These are phyloP conservation scores for Aphelenchoides fujianensis DNA, from an alignment of 1,140 invertebrate genomes.

Conservation along the genomic window DNA sequence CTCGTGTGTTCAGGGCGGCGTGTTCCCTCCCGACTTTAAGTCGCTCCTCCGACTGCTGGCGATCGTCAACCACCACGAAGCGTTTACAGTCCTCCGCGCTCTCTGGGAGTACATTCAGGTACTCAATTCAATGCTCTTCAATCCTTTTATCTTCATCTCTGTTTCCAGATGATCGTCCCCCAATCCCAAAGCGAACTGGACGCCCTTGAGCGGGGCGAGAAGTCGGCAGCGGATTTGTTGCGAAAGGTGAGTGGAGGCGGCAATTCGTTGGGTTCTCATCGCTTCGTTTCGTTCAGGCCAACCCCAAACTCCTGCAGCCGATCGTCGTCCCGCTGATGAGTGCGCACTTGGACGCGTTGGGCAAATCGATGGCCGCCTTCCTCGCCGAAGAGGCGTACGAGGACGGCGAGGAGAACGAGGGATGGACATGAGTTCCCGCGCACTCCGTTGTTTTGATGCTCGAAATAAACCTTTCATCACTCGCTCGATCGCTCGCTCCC, in stretches of 20 bases:
- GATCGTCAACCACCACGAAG: background rate
- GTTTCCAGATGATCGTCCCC: background rate
- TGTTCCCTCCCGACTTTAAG: background rate
- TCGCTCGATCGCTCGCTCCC: too few species aligned
- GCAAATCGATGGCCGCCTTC: background rate
- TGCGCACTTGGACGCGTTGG: background rate
- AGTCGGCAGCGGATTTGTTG: too few species aligned
- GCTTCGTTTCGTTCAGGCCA: too few species aligned
- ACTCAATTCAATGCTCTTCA: background rate
- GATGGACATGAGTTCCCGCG: too few species aligned
- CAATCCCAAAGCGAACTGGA: background rate
- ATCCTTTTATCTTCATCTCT: background rate
- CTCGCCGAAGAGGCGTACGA: background rate
- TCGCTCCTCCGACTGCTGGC: background rate
- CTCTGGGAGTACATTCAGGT: slow-evolving; percentile 15
- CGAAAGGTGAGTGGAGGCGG: too few species aligned
- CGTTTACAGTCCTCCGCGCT: background rate
- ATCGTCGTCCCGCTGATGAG: background rate
- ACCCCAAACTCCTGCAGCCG: background rate
- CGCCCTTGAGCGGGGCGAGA: background rate
- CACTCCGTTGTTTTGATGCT: too few species aligned
- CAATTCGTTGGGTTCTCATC: too few species aligned
- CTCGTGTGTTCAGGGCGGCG: background rate
- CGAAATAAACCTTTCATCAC: too few species aligned
- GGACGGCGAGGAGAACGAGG: background rate